Evolutionary conservation across 2,113 vertebrate species (phyloP), one percentile per base, ranked within the genome.

Genomic region (Taurulus bubalis): DNA sequence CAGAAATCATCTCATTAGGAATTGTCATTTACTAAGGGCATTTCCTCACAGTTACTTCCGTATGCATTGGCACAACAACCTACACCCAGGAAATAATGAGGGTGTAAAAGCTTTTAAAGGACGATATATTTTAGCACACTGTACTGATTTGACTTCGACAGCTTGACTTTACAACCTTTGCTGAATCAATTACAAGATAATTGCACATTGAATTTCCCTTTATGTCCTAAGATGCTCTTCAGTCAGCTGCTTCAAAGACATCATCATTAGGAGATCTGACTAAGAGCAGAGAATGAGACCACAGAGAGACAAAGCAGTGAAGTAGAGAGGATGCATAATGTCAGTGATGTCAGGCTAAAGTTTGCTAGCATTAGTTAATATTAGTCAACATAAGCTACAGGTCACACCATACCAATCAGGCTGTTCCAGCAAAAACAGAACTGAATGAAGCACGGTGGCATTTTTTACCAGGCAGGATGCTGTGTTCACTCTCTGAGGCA

Each of bases 71-170:
- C 68, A 70, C 68, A 56, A 56, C 51, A 71, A 24, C n/a, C 26
- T n/a, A 16, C 15, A 65, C n/a, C 36, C 22, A 24, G 62, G 10
- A 53, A 20, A 59, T 59, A 72, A 58, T 71, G 36, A 72, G 70
- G 14, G 22, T 5, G 69, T 58, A 71, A 56, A 56, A 56, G 62
- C 62, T 64, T 64, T n/a, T 38, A n/a, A 38, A 63, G 22, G 36
- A 42, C 20, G 30, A 59, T 56, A 71, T 24, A 30, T 72, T 42
- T 58, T 20, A 28, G 16, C 24, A 20, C 15, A 56, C 53, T 42
- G 53, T 58, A 42, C 70, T 72, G 34, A 40, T 59, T 72, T 59
- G 36, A 72, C 36, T 59, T 42, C 58, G 24, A 72, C 70, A 59
- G 24, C 70, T 40, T 26, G 49, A 56, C 68, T 38, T 56, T 71